Evolutionary conservation across 2,888 invertebrate genomes (phyloP).

Genomic region (Pollenia angustigena): DNA sequence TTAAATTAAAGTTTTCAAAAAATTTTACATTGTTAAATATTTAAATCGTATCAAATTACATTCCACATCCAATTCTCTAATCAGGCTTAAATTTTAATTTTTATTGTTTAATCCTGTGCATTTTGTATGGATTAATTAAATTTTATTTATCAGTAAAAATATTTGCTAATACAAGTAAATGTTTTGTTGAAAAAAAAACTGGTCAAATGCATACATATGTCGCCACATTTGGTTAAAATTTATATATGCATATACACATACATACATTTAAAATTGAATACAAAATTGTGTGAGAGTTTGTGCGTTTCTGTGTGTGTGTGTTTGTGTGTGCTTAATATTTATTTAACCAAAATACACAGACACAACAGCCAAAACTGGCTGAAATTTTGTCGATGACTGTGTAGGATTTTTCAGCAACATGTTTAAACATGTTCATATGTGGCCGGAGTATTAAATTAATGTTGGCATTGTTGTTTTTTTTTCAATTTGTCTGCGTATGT

Average conservation of each 20-base stretch:
- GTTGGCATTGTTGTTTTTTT: conserved; percentile 24
- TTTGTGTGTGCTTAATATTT: conserved; percentile 26
- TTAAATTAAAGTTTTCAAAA: too few relatives aligned
- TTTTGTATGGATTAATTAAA: conserved; percentile 37
- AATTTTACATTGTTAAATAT: too few relatives aligned
- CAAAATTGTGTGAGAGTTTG: neutral
- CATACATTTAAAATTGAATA: neutral
- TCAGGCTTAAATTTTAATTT: conserved; percentile 3
- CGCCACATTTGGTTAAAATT: conserved; percentile 29
- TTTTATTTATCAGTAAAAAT: conserved; percentile 42
- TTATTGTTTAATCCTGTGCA: conserved; percentile 1
- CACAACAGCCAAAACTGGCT: conserved; percentile 16
- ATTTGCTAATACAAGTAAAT: conserved; percentile 4
- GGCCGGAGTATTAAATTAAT: conserved; percentile 54
- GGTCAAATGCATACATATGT: conserved; percentile 48
- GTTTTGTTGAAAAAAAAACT: neutral
- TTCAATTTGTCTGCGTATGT: neutral
- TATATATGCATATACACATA: too few relatives aligned
- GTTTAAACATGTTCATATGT: conserved; percentile 54
- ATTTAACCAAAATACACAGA: conserved; percentile 50
- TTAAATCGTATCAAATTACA: neutral
- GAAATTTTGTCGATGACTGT: conserved; percentile 10
- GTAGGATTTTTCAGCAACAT: conserved; percentile 54
- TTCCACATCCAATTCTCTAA: neutral
- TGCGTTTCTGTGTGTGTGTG: neutral